Percentiles rank a stretch among this genome's conserved stretches.
phyloP scores from a whole-genome alignment of 1,140 invertebrate genomes.

The Frieseomelitta varia region DNA sequence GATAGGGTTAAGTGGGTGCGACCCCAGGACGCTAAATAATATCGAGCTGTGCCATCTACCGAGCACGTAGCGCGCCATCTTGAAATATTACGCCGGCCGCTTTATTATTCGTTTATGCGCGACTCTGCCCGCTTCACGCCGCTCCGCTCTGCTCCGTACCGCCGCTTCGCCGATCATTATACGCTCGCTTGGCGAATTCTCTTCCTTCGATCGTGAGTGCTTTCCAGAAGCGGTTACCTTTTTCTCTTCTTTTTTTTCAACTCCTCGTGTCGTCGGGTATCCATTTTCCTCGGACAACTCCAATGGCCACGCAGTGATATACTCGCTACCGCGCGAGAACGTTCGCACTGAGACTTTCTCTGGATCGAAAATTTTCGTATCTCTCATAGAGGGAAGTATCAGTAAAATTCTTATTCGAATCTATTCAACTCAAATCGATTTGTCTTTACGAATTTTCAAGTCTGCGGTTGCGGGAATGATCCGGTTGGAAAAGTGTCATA shows the following conservation, averaged over 20 bases:
- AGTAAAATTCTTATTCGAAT: too few species aligned
- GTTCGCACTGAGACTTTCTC: too few species aligned
- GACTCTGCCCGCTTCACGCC: constrained; percentile 18
- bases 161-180: constrained; percentile 21
- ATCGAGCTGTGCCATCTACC: constrained; percentile 78
- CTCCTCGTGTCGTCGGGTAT: constrained; percentile 43
- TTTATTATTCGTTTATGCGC: constrained; percentile 69
- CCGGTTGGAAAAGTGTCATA: too few species aligned
- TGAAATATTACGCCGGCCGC: constrained; percentile 76
- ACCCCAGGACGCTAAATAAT: constrained; percentile 80
- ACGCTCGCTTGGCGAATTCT: constrained; percentile 35
- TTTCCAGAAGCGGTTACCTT: constrained; percentile 37
- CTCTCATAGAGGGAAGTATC: background rate
- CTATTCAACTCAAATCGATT: too few species aligned
- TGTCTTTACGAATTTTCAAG: too few species aligned
- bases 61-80: constrained; percentile 75
- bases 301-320: background rate
- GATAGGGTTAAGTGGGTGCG: constrained; percentile 80
- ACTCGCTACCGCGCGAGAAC: constrained; percentile 5
- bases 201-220: constrained; percentile 17
- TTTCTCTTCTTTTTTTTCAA: background rate
- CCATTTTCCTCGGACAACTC: constrained; percentile 36
- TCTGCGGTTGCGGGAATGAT: too few species aligned
- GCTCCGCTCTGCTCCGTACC: background rate
- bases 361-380: background rate